Evolutionary conservation across 2,888 invertebrate genomes (phyloP), one percentile per base, ranked within the genome.

Genomic region (Morpho deidamia): DNA sequence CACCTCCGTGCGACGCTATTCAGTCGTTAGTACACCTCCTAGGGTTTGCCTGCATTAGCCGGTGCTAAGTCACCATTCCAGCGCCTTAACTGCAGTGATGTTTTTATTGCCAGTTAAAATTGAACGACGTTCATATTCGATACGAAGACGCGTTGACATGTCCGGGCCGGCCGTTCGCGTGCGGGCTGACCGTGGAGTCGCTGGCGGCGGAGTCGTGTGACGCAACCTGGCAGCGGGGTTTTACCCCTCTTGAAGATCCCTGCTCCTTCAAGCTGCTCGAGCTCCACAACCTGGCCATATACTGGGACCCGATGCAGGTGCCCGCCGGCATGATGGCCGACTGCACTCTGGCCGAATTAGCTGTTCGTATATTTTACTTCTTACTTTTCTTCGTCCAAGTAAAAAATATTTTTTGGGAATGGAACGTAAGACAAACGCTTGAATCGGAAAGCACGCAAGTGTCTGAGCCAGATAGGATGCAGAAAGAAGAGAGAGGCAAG

Each of bases 141-240:
- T 99, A 97, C 83, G 99, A 99, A 88, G 98, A 99, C 85, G 91
- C 92, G 40, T 82, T 93, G 11, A 95, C 95, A 10, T 91, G 94
- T 61, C 91, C 93, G 12, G 88, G 91, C 44, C 88, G 89, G 64
- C 91, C 93, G 35, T 94, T 98, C 82, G 95, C 97, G 39, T 95
- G 95, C 80, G 99, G 99, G 9, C 89, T 99, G 40, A 94, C 94
- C 55, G 95, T 98, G 68, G 95, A 95, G 71, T 94, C 95, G 34
- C 91, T 99, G 59, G 94, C 95, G 61, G 97, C 97, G 11, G 97
- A 99, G 86, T 98, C 97, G 67, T 98, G 98, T 81, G 97, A 99
- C 91, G 91, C 93, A 51, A 93, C 92, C 70, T 98, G 98, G 97
- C 84, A 89, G 60, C 94, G 95, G 12, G 93, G 94, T 39, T 94